Base-by-base conservation (phyloP, 2,888 invertebrate species). In the Acleris literana region DNA sequence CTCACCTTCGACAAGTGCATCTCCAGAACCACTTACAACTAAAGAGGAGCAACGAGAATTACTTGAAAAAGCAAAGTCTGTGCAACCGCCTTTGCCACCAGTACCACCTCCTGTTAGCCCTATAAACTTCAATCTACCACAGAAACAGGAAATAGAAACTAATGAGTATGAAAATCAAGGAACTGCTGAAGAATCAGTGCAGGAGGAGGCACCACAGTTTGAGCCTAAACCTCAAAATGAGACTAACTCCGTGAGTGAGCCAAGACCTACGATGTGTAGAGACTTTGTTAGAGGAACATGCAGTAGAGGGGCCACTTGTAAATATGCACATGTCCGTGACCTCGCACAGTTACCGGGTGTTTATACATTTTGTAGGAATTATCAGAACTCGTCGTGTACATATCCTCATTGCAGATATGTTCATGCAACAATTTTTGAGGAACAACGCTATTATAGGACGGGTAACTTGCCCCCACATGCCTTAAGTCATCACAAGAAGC, bases 381-480 rank as follows among this genome's bases (percentile, higher is more conserved):
- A 77, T 52, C 89, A 88, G 57, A 89, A 89, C 39, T 68, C 73
- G 0, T 73, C 73, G 0, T 90, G 90, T 56, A 80, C 71, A 0
- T 74, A 72, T 22, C 76, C 81, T 0, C 76, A 79, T 29, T 89
- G 89, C 68, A 86, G 79, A 69, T 89, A 83, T 69, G 86, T 87
- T 0, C 90, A 88, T 69, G 89, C 88, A 0, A 76, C 82, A 0
- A 83, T 89, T 0, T 87, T 86, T 70, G 88, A 89, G 63, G 86
- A 88, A 53, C 85, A 86, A 49, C 69, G 77, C 18, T 89, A 83
- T 64, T 86, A 80, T 51, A 71, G 87, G 46, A 85, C 87, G 0
- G 86, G 84, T 0, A 73, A 69, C 29, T 70, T 90, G 56, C 90
- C 90, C 0, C 78, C 83, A 0, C 83, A 87, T 61, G 73, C 83